Evolutionary conservation across 2,888 invertebrate genomes (phyloP).

Genomic region (Hypercompe scribonia): DNA sequence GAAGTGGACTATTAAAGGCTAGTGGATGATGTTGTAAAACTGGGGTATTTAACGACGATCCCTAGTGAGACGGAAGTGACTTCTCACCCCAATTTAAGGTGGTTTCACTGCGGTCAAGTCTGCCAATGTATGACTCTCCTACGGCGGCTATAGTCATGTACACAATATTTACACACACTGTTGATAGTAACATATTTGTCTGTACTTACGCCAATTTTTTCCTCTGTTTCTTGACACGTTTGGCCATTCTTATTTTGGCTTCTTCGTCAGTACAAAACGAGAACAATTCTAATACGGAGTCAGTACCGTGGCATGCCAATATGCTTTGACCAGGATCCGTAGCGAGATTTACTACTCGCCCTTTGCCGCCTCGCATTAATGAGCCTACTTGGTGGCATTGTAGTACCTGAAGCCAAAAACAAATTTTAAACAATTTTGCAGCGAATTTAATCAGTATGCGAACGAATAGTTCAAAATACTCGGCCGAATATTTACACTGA

Average conservation of each 20-base stretch:
- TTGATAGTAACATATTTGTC: neutral
- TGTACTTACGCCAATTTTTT: conserved; percentile 85
- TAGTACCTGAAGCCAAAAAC: conserved; percentile 75
- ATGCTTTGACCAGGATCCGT: conserved; percentile 91
- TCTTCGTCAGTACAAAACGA: conserved; percentile 92
- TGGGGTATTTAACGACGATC: no score
- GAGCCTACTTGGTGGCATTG: conserved; percentile 93
- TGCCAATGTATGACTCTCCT: no score
- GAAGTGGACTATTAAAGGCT: no score
- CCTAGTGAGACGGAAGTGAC: no score
- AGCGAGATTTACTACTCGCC: conserved; percentile 91
- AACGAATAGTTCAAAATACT: no score
- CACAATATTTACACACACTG: no score
- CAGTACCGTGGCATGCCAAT: conserved; percentile 94
- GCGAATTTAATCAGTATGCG: neutral
- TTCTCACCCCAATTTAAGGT: no score
- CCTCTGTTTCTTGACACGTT: conserved; percentile 92
- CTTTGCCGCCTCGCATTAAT: conserved; percentile 92
- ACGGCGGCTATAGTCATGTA: no score
- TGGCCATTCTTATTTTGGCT: conserved; percentile 89
- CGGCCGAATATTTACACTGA: no score
- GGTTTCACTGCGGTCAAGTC: no score
- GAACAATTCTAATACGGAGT: conserved; percentile 93
- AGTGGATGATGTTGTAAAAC: no score
- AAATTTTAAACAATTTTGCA: neutral